Evolutionary conservation across 2,113 vertebrate species (phyloP), one percentile per base, ranked within the genome.

Genomic region (Corvus hawaiiensis): DNA sequence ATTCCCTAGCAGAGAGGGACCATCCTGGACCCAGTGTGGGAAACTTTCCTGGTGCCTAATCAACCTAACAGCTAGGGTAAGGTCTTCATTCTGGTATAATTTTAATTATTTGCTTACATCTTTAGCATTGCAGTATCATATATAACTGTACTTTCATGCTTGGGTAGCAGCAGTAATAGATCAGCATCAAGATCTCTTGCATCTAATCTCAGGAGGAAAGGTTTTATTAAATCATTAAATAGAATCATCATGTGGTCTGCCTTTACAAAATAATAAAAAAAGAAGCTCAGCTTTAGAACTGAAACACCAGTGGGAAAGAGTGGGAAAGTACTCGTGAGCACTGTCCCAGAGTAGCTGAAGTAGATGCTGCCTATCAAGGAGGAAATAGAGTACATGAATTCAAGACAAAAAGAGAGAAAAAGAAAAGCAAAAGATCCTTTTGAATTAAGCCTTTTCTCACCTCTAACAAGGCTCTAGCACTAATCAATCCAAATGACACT

Each of bases 401-500:
- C 54, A 41, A 89, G 56, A 85, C 41, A 90, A 90, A 73, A 77
- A 83, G 7, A 72, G 23, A 87, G 28, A 62, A 83, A 74, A 56
- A 51, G 35, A 49, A 85, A 89, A 75, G 27, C 3, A 41, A 68
- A 56, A 48, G 2, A 52, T 67, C 20, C 32, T 69, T 81, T 90
- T 92, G 89, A 96, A 96, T 90, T 71, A 94, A 93, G 88, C 67
- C 68, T 93, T 89, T 96, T 46, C 66, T 91, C 69, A 92, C 93
- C 39, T 96, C 97, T 96, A 92, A 94, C 88, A 97, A 96, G 93
- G 72, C 86, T 93, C 80, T 81, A 75, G 88, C 51, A 79, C 89
- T 89, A 96, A 96, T 97, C 96, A 98, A 97, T 97, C 88, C 95
- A 94, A 92, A 89, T 96, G 95, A 97, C 96, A 93, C 71, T 92